These are phyloP conservation scores for Caligus rogercresseyi DNA, from an alignment of 1,140 invertebrate genomes.

Conservation along the genomic window DNA sequence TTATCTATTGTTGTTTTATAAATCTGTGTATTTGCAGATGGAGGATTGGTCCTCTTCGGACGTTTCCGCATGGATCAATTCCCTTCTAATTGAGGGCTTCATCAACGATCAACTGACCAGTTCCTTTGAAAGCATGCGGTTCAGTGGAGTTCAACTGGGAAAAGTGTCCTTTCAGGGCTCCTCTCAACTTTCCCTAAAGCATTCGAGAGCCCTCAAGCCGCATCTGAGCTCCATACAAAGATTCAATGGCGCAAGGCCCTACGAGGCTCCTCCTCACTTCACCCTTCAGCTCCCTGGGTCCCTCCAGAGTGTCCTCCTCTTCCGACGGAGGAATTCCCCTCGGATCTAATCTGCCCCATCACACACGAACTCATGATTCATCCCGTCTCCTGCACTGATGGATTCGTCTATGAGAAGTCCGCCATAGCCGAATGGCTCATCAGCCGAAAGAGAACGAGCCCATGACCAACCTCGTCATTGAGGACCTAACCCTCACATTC, in stretches of 20 bases:
- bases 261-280: constrained; percentile 26
- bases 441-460: constrained; percentile 48
- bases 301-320: constrained; percentile 15
- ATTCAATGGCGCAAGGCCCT: constrained; percentile 25
- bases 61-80: neutral
- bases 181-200: constrained; percentile 25
- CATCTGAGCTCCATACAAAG: constrained; percentile 37
- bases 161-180: constrained; percentile 17
- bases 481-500: neutral
- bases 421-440: constrained; percentile 57
- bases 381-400: constrained; percentile 54
- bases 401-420: constrained; percentile 52
- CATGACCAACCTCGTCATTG: constrained; percentile 44
- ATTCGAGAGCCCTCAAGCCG: constrained; percentile 23
- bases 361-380: constrained; percentile 59
- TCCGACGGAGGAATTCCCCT: constrained; percentile 30
- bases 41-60: neutral
- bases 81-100: neutral
- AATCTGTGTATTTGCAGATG: no score
- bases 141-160: constrained; percentile 17
- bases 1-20: no score
- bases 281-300: constrained; percentile 22
- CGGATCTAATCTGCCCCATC: constrained; percentile 60
- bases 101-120: neutral
- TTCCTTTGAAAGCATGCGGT: neutral